Evolutionary conservation across 1,140 invertebrate species (phyloP).

Genomic region (Zaprionus tsacasi): DNA sequence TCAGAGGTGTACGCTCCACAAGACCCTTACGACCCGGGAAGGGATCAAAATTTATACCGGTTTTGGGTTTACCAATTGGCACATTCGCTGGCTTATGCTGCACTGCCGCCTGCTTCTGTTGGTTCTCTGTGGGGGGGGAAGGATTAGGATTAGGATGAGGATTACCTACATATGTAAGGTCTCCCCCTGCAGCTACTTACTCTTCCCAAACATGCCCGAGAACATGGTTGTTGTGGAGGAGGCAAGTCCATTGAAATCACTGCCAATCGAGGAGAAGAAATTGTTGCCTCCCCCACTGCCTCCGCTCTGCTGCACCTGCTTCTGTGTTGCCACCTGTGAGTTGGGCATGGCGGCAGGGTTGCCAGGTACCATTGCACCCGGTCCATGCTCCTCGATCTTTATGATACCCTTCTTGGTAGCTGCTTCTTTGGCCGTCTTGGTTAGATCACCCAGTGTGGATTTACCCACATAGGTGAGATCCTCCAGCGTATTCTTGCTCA

Average conservation of each 20-base stretch:
- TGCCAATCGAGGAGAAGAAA: slow-evolving; percentile 95
- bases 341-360: slow-evolving; percentile 55
- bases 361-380: neutral
- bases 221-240: slow-evolving; percentile 96
- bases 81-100: slow-evolving; percentile 76
- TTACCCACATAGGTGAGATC: slow-evolving; percentile 94
- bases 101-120: slow-evolving; percentile 62
- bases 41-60: slow-evolving; percentile 88
- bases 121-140: slow-evolving; percentile 45
- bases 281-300: slow-evolving; percentile 87
- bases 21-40: slow-evolving; percentile 93
- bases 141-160: too few species aligned
- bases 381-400: slow-evolving; percentile 85
- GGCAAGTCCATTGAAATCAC: slow-evolving; percentile 94
- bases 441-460: slow-evolving; percentile 94
- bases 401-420: slow-evolving; percentile 93
- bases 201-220: slow-evolving; percentile 92
- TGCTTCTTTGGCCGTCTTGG: slow-evolving; percentile 94
- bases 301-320: slow-evolving; percentile 80
- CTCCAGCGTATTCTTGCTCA: slow-evolving; percentile 94
- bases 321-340: slow-evolving; percentile 84
- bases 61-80: slow-evolving; percentile 85
- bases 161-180: too few species aligned
- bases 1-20: slow-evolving; percentile 95
- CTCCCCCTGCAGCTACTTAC: slow-evolving; percentile 67